phyloP scores from a whole-genome alignment of 2,888 invertebrate genomes.

The Candidula unifasciata region DNA sequence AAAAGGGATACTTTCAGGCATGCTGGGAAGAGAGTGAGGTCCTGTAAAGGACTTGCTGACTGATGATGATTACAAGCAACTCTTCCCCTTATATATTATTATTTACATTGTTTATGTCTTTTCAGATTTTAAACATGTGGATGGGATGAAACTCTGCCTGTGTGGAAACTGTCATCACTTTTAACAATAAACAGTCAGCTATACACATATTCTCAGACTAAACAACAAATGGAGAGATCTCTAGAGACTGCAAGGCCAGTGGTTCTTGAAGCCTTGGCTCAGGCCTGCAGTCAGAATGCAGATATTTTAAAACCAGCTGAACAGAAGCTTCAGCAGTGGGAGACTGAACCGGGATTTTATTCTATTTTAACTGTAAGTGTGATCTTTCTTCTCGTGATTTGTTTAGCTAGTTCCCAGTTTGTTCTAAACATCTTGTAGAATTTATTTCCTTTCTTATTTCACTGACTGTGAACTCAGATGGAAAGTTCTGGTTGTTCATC shows the following conservation, averaged over 20 bases:
- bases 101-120: neutral
- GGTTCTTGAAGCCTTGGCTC: constrained; percentile 87
- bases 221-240: constrained; percentile 59
- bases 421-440: neutral
- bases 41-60: too few species aligned
- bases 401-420: too few species aligned
- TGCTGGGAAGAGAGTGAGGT: too few species aligned
- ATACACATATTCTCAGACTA: neutral
- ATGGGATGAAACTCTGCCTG: too few species aligned
- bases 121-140: neutral
- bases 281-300: constrained; percentile 91
- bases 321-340: constrained; percentile 91
- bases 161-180: neutral
- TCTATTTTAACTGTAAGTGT: constrained; percentile 86
- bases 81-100: too few species aligned
- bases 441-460: neutral
- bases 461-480: too few species aligned
- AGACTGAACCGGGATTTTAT: constrained; percentile 92
- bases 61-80: too few species aligned
- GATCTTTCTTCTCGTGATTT: neutral
- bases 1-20: too few species aligned
- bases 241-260: constrained; percentile 63
- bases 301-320: constrained; percentile 91
- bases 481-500: too few species aligned
- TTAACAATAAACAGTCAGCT: neutral